Percentiles rank a stretch among this genome's conserved stretches.
Evolutionary conservation across 2,113 vertebrate species (phyloP).

Genomic region (Prinia subflava): DNA sequence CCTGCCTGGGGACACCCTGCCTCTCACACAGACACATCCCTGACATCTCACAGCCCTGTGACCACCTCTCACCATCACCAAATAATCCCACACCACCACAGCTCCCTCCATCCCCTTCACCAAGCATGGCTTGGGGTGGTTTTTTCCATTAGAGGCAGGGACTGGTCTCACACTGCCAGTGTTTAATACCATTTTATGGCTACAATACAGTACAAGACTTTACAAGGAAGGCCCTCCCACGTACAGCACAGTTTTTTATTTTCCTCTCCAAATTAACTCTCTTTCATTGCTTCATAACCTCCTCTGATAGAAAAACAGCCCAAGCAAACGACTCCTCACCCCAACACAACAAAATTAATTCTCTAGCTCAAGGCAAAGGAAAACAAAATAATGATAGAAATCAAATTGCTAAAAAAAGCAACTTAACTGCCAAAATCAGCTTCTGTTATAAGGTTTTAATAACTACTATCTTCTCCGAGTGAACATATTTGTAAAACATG

Average conservation of each 20-base stretch:
- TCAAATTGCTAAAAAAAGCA: neutral
- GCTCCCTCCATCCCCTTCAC: neutral
- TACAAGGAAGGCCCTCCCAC: neutral
- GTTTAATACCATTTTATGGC: neutral
- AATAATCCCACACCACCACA: neutral
- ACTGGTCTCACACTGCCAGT: neutral
- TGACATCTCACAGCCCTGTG: accelerated
- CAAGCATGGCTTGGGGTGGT: neutral
- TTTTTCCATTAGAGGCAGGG: neutral
- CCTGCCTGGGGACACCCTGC: neutral
- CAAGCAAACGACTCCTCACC: neutral
- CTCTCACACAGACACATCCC: neutral
- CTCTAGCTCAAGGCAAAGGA: neutral
- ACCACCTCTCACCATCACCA: accelerated
- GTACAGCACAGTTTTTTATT: neutral
- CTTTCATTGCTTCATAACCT: neutral
- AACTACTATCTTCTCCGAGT: conserved; percentile 15
- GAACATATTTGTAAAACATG: neutral
- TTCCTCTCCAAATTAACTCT: neutral
- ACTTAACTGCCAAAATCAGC: neutral
- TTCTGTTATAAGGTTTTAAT: neutral
- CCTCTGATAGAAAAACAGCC: neutral
- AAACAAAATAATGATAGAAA: neutral
- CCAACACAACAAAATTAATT: neutral
- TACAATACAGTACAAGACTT: neutral